Evolutionary conservation across 2,113 vertebrate genomes (phyloP).

Genomic region (Dendrocopos noguchii): DNA sequence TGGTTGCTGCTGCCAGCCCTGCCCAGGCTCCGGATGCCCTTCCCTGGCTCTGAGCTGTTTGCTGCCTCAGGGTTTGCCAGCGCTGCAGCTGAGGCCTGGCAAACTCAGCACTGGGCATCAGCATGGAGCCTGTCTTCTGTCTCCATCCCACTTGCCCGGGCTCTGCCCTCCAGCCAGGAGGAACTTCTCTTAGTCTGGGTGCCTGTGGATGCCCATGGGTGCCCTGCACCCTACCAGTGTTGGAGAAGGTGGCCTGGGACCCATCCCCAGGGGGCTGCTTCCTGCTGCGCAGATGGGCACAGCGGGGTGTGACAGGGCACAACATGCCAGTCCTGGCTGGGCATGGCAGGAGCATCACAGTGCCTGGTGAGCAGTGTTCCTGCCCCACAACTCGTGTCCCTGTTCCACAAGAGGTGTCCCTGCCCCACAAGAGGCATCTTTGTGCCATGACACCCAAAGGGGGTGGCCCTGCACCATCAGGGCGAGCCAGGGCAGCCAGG

Average conservation of each 20-base stretch:
- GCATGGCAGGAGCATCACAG: neutral
- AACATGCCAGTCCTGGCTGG: neutral
- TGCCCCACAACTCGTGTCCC: neutral
- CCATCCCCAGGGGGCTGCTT: neutral
- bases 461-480: neutral
- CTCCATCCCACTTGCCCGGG: accelerated
- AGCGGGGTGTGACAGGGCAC: neutral
- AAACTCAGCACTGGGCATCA: neutral
- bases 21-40: neutral
- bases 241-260: neutral
- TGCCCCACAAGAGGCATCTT: neutral
- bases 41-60: neutral
- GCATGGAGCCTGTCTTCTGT: accelerated
- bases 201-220: neutral
- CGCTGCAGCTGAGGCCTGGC: neutral
- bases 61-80: neutral
- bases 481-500: neutral
- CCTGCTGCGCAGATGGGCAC: accelerated
- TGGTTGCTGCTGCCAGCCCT: constrained; percentile 10
- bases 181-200: neutral
- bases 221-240: neutral
- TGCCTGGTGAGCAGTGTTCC: neutral
- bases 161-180: neutral
- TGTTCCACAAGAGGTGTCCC: neutral
- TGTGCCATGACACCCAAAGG: neutral